These are phyloP conservation scores for Barypeithes pellucidus DNA, from an alignment of 2,888 invertebrate genomes.

Conservation along the genomic window DNA sequence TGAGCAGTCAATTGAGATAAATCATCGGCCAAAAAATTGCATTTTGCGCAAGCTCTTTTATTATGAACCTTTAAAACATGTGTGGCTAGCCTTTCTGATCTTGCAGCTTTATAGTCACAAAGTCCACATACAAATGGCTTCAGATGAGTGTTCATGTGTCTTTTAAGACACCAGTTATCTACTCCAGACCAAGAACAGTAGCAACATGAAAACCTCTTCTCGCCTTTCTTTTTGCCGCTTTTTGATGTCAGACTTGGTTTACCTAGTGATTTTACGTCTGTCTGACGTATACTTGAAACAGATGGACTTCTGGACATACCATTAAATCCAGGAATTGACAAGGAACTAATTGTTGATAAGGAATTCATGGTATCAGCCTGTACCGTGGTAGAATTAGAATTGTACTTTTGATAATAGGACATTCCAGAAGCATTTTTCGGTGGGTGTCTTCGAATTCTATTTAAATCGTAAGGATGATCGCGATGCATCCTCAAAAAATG, in stretches of 20 bases:
- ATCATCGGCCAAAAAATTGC: slow-evolving; percentile 90
- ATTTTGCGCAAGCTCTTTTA: slow-evolving; percentile 91
- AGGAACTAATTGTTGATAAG: slow-evolving; percentile 60
- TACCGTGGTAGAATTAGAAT: slow-evolving; percentile 62
- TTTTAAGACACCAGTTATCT: slow-evolving; percentile 94
- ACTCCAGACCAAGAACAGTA: slow-evolving; percentile 95
- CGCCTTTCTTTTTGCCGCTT: slow-evolving; percentile 68
- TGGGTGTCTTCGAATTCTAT: slow-evolving; percentile 82
- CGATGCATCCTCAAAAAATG: slow-evolving; percentile 94
- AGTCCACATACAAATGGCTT: slow-evolving; percentile 93
- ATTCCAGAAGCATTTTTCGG: slow-evolving; percentile 75
- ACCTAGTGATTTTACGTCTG: slow-evolving; percentile 61
- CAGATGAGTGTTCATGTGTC: slow-evolving; percentile 93
- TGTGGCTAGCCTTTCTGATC: slow-evolving; percentile 90
- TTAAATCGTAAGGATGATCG: slow-evolving; percentile 89
- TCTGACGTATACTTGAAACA: slow-evolving; percentile 58
- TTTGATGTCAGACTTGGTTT: slow-evolving; percentile 61
- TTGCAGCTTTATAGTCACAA: slow-evolving; percentile 94
- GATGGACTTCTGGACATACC: slow-evolving; percentile 62
- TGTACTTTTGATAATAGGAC: slow-evolving; percentile 71
- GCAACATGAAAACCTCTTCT: slow-evolving; percentile 80
- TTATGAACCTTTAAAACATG: slow-evolving; percentile 94
- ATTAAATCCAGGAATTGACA: slow-evolving; percentile 67
- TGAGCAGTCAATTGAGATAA: slow-evolving; percentile 85
- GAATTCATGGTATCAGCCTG: slow-evolving; percentile 61